A percentile compares a stretch with the other conserved stretches of the same genome.
Conservation (phyloP, 2,888 invertebrate species). For the Sminthurides aquaticus region DNA sequence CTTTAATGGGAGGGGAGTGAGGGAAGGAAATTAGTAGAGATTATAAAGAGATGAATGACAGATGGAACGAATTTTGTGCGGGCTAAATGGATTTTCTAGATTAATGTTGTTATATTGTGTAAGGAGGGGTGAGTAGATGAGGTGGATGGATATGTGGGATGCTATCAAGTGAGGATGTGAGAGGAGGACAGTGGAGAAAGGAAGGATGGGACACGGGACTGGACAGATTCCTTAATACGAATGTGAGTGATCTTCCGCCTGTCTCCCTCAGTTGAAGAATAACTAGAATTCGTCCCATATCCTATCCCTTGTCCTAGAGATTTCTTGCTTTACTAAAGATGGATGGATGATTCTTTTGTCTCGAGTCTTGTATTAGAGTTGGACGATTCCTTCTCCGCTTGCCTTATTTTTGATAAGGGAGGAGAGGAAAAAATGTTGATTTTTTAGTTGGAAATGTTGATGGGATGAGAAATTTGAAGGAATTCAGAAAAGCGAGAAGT, state of each 20-base stretch:
- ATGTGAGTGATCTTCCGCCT: too few relatives aligned
- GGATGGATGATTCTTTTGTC: background rate
- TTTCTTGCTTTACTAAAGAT: background rate
- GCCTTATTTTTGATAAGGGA: too few relatives aligned
- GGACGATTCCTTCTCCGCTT: too few relatives aligned
- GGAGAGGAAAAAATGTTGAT: too few relatives aligned
- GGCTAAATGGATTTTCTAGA: background rate
- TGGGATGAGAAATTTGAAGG: background rate
- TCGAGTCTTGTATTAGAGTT: too few relatives aligned
- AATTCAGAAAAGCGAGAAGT: background rate
- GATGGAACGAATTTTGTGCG: background rate
- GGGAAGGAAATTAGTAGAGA: background rate
- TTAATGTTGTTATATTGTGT: constrained; percentile 2
- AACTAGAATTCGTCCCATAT: background rate
- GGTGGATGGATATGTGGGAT: background rate
- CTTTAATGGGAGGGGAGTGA: background rate
- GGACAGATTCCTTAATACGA: too few relatives aligned
- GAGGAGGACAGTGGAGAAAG: too few relatives aligned
- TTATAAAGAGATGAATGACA: background rate
- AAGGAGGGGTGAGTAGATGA: background rate
- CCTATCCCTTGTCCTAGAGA: background rate
- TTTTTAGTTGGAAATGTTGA: too few relatives aligned
- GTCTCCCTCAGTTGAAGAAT: background rate
- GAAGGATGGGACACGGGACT: too few relatives aligned
- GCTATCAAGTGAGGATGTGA: too few relatives aligned